phyloP scores from a whole-genome alignment of 2,113 vertebrate genomes.

The Cepphus grylle region DNA sequence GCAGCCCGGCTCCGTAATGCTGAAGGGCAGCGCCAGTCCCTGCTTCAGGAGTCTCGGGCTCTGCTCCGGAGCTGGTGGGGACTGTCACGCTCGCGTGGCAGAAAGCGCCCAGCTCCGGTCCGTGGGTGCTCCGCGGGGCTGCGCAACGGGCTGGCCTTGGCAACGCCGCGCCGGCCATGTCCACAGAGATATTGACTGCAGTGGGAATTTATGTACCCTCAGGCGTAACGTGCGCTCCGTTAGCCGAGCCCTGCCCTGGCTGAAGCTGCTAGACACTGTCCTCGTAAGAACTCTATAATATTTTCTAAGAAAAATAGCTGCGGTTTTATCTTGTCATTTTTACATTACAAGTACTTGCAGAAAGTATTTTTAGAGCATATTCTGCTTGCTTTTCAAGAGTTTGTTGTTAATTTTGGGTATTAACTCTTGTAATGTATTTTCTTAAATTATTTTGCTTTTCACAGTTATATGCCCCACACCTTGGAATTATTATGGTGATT shows the following conservation, averaged over 20 bases:
- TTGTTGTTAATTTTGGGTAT: neutral
- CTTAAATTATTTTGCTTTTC: neutral
- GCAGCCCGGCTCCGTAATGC: neutral
- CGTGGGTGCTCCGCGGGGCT: neutral
- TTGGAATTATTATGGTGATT: neutral
- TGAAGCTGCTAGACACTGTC: neutral
- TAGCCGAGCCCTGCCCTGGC: neutral
- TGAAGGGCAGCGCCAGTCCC: neutral
- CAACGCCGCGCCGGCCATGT: neutral
- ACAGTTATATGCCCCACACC: neutral
- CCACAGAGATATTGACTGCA: neutral
- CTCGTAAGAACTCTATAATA: neutral
- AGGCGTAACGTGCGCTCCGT: neutral
- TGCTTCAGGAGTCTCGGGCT: neutral
- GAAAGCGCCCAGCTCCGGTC: neutral
- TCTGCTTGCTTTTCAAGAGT: neutral
- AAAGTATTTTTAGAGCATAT: neutral
- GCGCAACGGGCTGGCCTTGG: neutral
- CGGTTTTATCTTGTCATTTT: neutral
- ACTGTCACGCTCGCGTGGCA: neutral
- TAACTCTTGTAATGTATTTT: neutral
- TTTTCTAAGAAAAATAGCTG: constrained; percentile 1
- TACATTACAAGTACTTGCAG: neutral
- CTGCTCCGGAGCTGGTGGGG: neutral
- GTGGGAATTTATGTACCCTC: neutral